These are phyloP conservation scores for Acrocephalus scirpaceus DNA, from an alignment of 2,797 vertebrate genomes.

Conservation along the genomic window DNA sequence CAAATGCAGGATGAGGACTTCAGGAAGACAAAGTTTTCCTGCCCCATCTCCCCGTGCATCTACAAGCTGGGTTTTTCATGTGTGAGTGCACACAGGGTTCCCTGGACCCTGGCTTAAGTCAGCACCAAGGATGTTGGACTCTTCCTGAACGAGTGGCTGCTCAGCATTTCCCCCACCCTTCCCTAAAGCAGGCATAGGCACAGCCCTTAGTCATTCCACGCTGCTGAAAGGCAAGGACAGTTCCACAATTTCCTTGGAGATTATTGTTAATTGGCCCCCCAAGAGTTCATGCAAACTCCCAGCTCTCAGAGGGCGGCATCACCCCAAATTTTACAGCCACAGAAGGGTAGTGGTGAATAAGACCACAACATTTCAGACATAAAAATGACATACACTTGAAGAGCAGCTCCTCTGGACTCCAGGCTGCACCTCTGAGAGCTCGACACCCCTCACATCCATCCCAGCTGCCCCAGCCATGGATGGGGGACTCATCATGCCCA, in stretches of 20 bases:
- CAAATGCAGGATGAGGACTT: background rate
- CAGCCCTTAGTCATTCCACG: rapidly evolving
- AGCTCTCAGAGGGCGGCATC: background rate
- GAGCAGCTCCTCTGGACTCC: background rate
- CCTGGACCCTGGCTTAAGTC: background rate
- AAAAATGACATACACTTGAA: background rate
- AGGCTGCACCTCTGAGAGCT: background rate
- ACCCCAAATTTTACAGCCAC: background rate
- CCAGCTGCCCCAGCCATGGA: background rate
- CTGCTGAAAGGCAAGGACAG: background rate
- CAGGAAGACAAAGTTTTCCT: background rate
- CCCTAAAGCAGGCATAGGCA: background rate
- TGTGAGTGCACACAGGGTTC: rapidly evolving
- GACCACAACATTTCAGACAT: background rate
- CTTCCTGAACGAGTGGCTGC: rapidly evolving
- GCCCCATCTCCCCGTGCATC: background rate
- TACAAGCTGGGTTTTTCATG: background rate
- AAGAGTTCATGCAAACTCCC: background rate
- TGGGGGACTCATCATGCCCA: background rate
- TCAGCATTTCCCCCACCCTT: background rate
- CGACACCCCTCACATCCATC: rapidly evolving
- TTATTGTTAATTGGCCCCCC: background rate
- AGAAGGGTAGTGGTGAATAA: background rate
- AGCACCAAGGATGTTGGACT: background rate
- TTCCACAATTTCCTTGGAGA: background rate